Percentiles rank a stretch among this genome's conserved stretches.
Conservation (phyloP, 2,113 vertebrate genomes). For the Cichladusa arquata region DNA sequence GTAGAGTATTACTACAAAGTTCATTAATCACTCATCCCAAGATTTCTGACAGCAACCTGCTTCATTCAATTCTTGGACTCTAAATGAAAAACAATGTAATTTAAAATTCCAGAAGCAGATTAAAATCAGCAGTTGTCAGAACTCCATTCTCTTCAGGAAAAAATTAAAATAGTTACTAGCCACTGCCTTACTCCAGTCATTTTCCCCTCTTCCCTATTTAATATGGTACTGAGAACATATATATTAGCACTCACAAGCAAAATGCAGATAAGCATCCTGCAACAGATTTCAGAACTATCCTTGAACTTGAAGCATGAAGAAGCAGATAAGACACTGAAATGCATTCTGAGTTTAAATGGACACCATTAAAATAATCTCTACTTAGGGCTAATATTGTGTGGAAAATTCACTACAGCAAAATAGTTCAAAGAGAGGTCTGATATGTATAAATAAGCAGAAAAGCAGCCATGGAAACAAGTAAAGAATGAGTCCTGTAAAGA, state of each 20-base stretch:
- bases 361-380: background rate
- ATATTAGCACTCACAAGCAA: background rate
- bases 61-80: too few species aligned
- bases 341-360: background rate
- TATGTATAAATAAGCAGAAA: background rate
- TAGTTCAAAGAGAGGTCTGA: background rate
- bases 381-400: background rate
- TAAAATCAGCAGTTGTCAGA: background rate
- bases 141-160: background rate
- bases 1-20: too few species aligned
- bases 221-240: background rate
- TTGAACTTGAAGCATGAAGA: background rate
- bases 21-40: too few species aligned
- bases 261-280: background rate
- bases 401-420: background rate
- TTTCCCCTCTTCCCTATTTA: background rate
- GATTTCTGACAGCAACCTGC: too few species aligned
- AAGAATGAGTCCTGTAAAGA: background rate
- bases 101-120: too few species aligned
- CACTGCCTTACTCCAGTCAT: background rate
- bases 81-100: too few species aligned
- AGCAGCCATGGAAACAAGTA: background rate
- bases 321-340: background rate
- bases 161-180: background rate
- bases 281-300: background rate